Conservation (phyloP, 1,140 invertebrate species). For the Tetramorium alpestre region DNA sequence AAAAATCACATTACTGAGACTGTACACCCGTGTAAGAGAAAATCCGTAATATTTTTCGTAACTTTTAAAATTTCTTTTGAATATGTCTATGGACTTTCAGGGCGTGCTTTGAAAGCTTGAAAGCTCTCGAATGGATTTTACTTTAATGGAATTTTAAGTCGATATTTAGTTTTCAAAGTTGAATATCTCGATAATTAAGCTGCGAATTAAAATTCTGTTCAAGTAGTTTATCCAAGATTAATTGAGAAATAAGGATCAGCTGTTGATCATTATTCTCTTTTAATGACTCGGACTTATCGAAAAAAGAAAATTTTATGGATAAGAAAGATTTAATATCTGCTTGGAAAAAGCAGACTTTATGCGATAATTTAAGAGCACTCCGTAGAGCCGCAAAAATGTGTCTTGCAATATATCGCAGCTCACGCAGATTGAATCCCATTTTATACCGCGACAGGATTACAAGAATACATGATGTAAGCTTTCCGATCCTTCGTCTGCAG, state of each 20-base stretch:
- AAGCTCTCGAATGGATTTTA: neutral
- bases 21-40: neutral
- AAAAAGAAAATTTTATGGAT: neutral
- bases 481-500: neutral
- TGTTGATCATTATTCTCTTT: neutral
- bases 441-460: neutral
- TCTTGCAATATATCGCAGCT: neutral
- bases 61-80: conserved; percentile 16
- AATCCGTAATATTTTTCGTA: neutral
- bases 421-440: neutral
- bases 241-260: neutral
- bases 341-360: neutral
- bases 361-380: neutral
- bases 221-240: neutral
- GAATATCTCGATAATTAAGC: neutral
- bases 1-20: neutral
- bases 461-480: conserved; percentile 1
- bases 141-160: conserved; percentile 23
- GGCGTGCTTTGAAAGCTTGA: neutral
- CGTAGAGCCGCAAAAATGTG: neutral
- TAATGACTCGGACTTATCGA: neutral
- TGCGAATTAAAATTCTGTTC: conserved; percentile 2
- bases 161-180: conserved; percentile 24
- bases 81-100: neutral
- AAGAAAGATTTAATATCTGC: neutral